Conservation (phyloP, 2,888 invertebrate genomes). For the Apamea anceps region DNA sequence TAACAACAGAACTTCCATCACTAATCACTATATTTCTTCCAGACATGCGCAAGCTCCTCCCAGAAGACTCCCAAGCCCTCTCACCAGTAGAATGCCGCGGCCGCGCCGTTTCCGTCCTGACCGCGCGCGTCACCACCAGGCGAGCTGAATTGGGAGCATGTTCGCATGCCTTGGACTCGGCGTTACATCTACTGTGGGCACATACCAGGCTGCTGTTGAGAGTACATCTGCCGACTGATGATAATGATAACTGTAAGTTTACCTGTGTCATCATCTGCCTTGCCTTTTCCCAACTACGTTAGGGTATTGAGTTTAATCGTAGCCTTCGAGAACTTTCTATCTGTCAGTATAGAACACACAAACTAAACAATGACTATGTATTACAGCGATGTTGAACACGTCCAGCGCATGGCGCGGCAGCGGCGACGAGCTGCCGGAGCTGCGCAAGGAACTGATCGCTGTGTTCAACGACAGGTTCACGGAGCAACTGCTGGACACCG, state of each 20-base stretch:
- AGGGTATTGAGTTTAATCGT: not conserved
- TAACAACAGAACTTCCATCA: not conserved
- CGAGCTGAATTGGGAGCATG: slow-evolving; percentile 87
- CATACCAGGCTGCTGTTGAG: slow-evolving; percentile 93
- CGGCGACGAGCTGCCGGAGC: slow-evolving; percentile 89
- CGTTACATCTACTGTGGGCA: slow-evolving; percentile 94
- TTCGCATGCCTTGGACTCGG: slow-evolving; percentile 92
- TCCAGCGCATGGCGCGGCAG: slow-evolving; percentile 70
- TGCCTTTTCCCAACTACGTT: not conserved
- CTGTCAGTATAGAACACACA: not conserved
- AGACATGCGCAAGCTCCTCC: slow-evolving; percentile 90
- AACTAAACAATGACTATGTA: not conserved
- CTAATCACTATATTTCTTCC: slow-evolving; percentile 36
- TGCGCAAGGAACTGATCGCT: slow-evolving; percentile 93
- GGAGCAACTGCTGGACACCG: slow-evolving; percentile 92
- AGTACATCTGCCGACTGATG: slow-evolving; percentile 40
- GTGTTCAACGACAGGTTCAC: slow-evolving; percentile 95
- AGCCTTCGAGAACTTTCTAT: not conserved
- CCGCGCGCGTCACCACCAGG: slow-evolving; percentile 58
- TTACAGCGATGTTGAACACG: slow-evolving; percentile 59
- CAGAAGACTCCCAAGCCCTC: slow-evolving; percentile 56
- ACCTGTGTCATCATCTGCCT: not conserved
- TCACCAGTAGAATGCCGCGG: slow-evolving; percentile 76
- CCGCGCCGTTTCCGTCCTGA: slow-evolving; percentile 66
- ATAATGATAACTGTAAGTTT: slow-evolving; percentile 47